phyloP scores from a whole-genome alignment of 1,140 invertebrate genomes.

The Coboldia fuscipes region DNA sequence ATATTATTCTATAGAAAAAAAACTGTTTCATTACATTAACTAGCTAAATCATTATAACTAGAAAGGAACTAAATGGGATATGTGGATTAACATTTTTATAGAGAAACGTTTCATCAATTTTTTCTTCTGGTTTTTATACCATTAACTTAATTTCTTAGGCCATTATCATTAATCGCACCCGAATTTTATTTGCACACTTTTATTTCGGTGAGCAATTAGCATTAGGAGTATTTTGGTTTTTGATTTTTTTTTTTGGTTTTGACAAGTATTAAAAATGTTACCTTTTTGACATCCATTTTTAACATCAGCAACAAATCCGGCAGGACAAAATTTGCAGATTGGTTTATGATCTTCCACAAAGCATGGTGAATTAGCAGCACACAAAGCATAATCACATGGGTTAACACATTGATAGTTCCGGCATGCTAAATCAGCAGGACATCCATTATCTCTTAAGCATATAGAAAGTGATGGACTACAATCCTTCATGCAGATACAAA shows the following conservation, averaged over 20 bases:
- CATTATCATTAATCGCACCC: too few relatives aligned
- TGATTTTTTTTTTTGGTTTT: background rate
- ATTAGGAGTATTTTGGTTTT: background rate
- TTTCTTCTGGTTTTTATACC: too few relatives aligned
- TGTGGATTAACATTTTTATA: too few relatives aligned
- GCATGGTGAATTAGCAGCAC: constrained; percentile 62
- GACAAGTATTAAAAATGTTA: constrained; percentile 22
- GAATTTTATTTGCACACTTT: too few relatives aligned
- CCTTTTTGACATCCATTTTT: constrained; percentile 88
- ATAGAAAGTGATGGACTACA: constrained; percentile 69
- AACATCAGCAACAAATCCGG: constrained; percentile 67
- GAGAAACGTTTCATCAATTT: too few relatives aligned
- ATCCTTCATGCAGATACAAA: constrained; percentile 69
- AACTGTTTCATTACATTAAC: too few relatives aligned
- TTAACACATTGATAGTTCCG: constrained; percentile 75
- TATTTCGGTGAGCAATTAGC: background rate
- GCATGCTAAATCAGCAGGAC: constrained; percentile 62
- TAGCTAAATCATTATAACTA: too few relatives aligned
- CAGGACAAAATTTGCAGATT: constrained; percentile 83
- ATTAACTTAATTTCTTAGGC: too few relatives aligned
- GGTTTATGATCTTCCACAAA: constrained; percentile 81
- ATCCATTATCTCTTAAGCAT: constrained; percentile 71
- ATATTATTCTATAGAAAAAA: too few relatives aligned
- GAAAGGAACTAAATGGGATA: too few relatives aligned
- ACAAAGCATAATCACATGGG: constrained; percentile 59